A percentile compares a stretch with the other conserved stretches of the same genome.
Conservation (phyloP, 2,797 vertebrate species). For the Ceryle rudis region DNA sequence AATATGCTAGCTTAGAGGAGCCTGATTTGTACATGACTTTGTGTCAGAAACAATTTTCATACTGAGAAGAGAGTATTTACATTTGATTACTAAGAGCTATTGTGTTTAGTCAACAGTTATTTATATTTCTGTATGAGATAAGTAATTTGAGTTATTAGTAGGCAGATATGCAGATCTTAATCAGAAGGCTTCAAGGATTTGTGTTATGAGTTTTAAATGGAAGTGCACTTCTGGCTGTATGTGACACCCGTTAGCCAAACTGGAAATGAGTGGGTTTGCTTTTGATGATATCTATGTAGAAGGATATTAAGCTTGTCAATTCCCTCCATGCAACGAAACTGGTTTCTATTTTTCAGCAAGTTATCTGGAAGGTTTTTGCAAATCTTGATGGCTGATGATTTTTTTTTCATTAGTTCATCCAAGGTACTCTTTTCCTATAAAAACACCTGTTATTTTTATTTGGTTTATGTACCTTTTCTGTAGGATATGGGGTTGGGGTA, state of each 20-base stretch:
- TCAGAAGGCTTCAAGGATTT: background rate
- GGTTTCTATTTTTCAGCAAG: background rate
- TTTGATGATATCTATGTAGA: slow-evolving; percentile 1
- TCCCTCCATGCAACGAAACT: background rate
- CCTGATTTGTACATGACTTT: background rate
- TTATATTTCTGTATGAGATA: slow-evolving; percentile 64
- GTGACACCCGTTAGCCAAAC: background rate
- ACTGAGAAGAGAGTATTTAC: slow-evolving; percentile 15
- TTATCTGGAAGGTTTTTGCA: background rate
- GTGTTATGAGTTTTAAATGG: slow-evolving; percentile 35
- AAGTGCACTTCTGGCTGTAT: slow-evolving; percentile 7
- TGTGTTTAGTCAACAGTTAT: slow-evolving; percentile 61
- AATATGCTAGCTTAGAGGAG: background rate
- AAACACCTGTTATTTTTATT: background rate
- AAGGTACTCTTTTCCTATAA: background rate
- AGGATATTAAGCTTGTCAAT: slow-evolving; percentile 1
- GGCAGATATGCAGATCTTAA: background rate
- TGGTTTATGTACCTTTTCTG: background rate
- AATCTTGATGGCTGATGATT: background rate
- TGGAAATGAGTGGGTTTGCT: slow-evolving; percentile 4
- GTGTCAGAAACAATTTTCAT: slow-evolving; percentile 49
- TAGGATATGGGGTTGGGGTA: background rate
- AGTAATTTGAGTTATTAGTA: slow-evolving; percentile 45
- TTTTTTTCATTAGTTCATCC: background rate
- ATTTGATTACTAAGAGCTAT: slow-evolving; percentile 19